Base-by-base conservation (phyloP, 2,113 vertebrate genomes). In the Limanda limanda region DNA sequence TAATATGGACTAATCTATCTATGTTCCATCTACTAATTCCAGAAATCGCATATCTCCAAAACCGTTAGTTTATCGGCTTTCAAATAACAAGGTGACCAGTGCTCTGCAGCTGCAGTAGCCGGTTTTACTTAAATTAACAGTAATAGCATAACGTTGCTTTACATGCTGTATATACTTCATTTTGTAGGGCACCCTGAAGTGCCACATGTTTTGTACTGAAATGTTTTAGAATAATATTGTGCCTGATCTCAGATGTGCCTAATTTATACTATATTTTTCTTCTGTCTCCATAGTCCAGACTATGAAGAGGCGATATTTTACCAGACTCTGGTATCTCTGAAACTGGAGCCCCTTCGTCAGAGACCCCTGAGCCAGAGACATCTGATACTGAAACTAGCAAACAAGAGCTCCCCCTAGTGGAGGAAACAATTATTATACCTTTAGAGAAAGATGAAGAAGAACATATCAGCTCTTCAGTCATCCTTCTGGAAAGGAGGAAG, bases 371-470 rank as follows among this genome's bases (percentile, higher is more conserved):
- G 2, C 15, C 71, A 31, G 88, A 89, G 58, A 68, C 0, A 0
- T 3, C 63, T 15, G 2, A 54, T 3, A 45, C 68, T 66, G 92
- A 87, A 59, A 18, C 77, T 1, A 25, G 67, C 61, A 7, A 58
- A 12, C 69, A 86, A 37, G 93, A 80, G 68, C 81, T 93, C 69
- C 71, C 86, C 73, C 84, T 81, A 1, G 92, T 92, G 85, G 94
- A 95, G 54, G 95, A 94, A 78, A 94, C 89, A 23, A 95, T 96
- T 18, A 94, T 97, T 60, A 95, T 93, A 23, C 91, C 96, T 2
- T 92, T 98, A 59, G 95, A 95, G 40, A 94, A 95, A 51, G 96
- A 97, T 3, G 95, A 97, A 13, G 96, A 93, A 10, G 89, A 97
- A 18, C 94, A 92, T 0, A 95, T 96, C 82, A 91, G 91, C 52